These are phyloP conservation scores for Pectinophora gossypiella DNA, from an alignment of 1,140 invertebrate species.

Conservation along the genomic window DNA sequence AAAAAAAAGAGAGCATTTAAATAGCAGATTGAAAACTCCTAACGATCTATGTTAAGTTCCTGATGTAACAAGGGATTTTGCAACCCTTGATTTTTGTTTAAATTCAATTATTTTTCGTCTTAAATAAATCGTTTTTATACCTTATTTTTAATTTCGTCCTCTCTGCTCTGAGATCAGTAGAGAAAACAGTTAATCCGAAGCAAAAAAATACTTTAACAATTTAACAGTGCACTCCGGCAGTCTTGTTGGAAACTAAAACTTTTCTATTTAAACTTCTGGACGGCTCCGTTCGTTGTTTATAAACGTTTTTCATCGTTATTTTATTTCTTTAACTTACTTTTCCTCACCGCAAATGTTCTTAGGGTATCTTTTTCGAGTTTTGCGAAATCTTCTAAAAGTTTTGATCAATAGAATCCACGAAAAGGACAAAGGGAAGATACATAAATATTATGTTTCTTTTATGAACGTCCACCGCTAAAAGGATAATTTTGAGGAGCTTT, in stretches of 20 bases:
- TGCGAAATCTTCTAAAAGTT: no score
- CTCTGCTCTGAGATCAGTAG: neutral
- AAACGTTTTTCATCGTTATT: neutral
- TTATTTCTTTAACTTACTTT: neutral
- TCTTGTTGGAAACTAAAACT: slow-evolving; percentile 49
- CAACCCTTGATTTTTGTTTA: neutral
- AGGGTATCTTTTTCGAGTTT: no score
- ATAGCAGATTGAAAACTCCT: slow-evolving; percentile 46
- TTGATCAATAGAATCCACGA: no score
- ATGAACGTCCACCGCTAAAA: no score
- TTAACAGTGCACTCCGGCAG: slow-evolving; percentile 43
- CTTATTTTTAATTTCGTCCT: neutral
- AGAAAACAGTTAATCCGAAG: slow-evolving; percentile 1
- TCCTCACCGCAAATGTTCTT: neutral
- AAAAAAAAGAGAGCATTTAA: slow-evolving; percentile 42
- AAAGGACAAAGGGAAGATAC: no score
- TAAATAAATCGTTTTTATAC: neutral
- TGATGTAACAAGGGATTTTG: neutral
- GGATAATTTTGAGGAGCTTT: slow-evolving; percentile 10
- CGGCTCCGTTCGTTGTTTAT: slow-evolving; percentile 13
- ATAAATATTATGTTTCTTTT: no score
- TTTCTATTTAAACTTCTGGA: slow-evolving; percentile 53
- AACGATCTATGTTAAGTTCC: slow-evolving; percentile 13
- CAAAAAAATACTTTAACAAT: slow-evolving; percentile 40
- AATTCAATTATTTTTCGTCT: neutral